Base-by-base conservation (phyloP, 2,888 invertebrate species). In the Ecliptopera silaceata region DNA sequence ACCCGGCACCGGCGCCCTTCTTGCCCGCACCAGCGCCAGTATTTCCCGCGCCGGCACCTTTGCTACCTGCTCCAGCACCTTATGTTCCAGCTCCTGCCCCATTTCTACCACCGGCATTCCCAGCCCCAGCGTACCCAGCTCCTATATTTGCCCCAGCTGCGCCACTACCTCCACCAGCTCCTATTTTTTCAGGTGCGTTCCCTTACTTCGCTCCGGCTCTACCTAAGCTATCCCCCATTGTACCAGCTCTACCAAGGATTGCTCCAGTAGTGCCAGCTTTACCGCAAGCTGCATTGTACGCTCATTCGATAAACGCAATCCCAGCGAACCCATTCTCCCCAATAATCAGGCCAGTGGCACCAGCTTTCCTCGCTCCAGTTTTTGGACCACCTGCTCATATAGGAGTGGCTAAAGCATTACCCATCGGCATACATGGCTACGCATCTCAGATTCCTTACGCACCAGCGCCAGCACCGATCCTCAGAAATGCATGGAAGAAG, bases 401-500 rank as follows among this genome's bases (percentile, higher is more conserved):
- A 0, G 70, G 78, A n/a, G 67, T 82, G 42, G 71, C 77, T 32
- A 79, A 72, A 69, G 67, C 74, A 20, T 38, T 71, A 11, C 82
- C 82, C n/a, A 71, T 70, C 42, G 69, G 68, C 31, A 8, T 61
- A 12, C 58, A 59, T 10, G 48, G 56, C n/a, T 91, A 86, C 59
- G 85, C 71, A 22, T 77, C 75, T 46, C 69, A 70, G 36, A 49
- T 73, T 6, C 70, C 67, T 3, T 74, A 78, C 10, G 71, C 74
- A 1, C 81, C 80, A 5, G 66, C 77, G 12, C 81, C 80, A 4
- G 65, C 77, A 8, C 81, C 84, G 2, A 26, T 77, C 41, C 45
- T 77, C 5, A 86, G 79, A 72, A 80, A 88, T 64, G 69, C 64
- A 50, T 87, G 87, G 60, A 90, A 89, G 88, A 87, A 90, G 78